Percentiles rank a stretch among this genome's conserved stretches.
phyloP scores from a whole-genome alignment of 2,888 invertebrate genomes.

The Megastigmus dorsalis region DNA sequence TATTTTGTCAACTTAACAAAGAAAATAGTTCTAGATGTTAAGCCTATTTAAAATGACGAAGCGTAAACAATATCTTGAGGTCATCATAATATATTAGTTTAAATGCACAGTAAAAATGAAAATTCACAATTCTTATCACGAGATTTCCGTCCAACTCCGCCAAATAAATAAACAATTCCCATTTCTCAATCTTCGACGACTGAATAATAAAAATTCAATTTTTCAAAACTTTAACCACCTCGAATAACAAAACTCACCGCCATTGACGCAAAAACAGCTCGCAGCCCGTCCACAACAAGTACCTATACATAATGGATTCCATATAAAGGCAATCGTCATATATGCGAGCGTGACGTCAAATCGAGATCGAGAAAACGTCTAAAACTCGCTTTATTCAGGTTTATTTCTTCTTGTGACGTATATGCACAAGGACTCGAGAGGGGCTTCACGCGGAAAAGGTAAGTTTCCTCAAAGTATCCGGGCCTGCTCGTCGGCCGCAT shows the following conservation, averaged over 20 bases:
- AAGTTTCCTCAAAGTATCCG: neutral
- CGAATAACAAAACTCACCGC: neutral
- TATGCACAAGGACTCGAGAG: neutral
- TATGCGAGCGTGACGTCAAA: constrained; percentile 5
- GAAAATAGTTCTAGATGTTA: too few relatives aligned
- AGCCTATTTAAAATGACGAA: too few relatives aligned
- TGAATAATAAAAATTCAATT: too few relatives aligned
- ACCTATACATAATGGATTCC: neutral
- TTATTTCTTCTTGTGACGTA: neutral
- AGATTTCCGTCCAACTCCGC: too few relatives aligned
- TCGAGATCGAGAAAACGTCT: neutral
- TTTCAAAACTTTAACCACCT: too few relatives aligned
- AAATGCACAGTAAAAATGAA: too few relatives aligned
- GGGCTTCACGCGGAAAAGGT: neutral
- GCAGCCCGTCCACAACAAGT: neutral
- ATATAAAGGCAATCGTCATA: neutral
- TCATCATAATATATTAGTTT: too few relatives aligned
- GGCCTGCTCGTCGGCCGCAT: neutral
- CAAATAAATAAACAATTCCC: too few relatives aligned
- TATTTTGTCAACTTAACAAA: too few relatives aligned
- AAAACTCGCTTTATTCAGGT: neutral
- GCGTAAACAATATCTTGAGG: too few relatives aligned
- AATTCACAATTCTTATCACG: too few relatives aligned
- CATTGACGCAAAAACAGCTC: neutral
- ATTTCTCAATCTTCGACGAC: too few relatives aligned